Conservation (phyloP, 2,797 vertebrate genomes). For the Gallirallus australis region DNA sequence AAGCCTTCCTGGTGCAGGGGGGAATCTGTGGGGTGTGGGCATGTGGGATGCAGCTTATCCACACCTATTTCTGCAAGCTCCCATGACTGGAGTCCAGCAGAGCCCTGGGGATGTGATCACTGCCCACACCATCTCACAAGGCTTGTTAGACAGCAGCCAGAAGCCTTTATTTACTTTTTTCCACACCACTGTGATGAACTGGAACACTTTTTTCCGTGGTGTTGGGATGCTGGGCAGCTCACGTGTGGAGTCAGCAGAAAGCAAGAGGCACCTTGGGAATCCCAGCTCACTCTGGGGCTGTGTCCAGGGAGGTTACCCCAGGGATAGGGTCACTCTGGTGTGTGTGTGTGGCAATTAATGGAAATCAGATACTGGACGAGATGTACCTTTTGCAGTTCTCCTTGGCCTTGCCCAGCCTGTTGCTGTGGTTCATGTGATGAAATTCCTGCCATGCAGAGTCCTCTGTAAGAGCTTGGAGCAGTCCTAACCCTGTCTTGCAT, state of each 20-base stretch:
- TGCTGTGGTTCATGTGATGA: not conserved
- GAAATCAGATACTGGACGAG: not conserved
- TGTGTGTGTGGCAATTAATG: not conserved
- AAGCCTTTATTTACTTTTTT: not conserved
- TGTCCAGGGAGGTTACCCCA: not conserved
- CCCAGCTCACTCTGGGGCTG: not conserved
- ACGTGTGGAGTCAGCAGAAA: not conserved
- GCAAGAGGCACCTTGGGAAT: not conserved
- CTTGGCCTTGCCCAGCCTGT: not conserved
- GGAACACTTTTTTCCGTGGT: fast-evolving
- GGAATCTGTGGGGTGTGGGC: not conserved
- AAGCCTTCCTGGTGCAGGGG: not conserved
- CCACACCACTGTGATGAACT: not conserved
- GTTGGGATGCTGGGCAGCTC: not conserved
- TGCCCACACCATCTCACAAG: not conserved
- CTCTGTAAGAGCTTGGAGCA: not conserved
- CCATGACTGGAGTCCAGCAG: fast-evolving
- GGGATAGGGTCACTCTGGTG: not conserved
- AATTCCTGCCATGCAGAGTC: not conserved
- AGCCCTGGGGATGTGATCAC: fast-evolving
- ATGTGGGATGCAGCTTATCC: fast-evolving
- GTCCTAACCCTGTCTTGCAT: not conserved
- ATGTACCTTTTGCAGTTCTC: not conserved
- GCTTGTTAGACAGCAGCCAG: not conserved
- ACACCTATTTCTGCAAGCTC: not conserved